Conservation (phyloP, 2,888 invertebrate genomes). For the Lochmaea crataegi region DNA sequence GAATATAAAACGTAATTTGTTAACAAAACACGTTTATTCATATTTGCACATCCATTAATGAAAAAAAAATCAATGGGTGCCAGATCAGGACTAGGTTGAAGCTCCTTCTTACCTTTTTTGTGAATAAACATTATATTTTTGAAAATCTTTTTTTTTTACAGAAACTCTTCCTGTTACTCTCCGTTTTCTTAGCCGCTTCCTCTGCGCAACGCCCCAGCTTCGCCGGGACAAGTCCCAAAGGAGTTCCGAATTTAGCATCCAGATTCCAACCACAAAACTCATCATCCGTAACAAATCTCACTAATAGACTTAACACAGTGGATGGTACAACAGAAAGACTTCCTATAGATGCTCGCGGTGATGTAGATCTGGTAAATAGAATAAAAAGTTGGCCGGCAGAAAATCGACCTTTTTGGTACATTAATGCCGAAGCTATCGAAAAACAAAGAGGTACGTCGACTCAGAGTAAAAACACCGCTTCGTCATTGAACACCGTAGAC, state of each 20-base stretch:
- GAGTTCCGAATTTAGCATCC: slow-evolving; percentile 69
- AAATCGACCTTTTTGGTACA: slow-evolving; percentile 78
- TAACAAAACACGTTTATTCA: too few relatives aligned
- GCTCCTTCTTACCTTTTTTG: too few relatives aligned
- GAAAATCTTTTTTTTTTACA: slow-evolving; percentile 16
- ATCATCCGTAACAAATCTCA: background rate
- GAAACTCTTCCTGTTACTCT: slow-evolving; percentile 23
- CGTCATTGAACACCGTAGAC: background rate
- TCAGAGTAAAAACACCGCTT: background rate
- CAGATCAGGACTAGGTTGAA: too few relatives aligned
- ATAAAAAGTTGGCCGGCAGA: slow-evolving; percentile 75
- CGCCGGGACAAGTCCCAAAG: slow-evolving; percentile 70
- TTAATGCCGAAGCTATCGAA: slow-evolving; percentile 77
- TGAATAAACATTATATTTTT: too few relatives aligned
- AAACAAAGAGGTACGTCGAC: slow-evolving; percentile 40
- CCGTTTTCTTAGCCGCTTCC: slow-evolving; percentile 25
- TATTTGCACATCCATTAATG: too few relatives aligned
- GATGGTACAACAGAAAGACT: slow-evolving; percentile 65
- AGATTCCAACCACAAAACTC: background rate
- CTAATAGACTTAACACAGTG: slow-evolving; percentile 69
- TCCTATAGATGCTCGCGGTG: slow-evolving; percentile 76
- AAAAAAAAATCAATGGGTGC: too few relatives aligned
- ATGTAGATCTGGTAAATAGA: slow-evolving; percentile 71
- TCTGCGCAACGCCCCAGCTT: slow-evolving; percentile 67
- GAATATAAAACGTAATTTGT: too few relatives aligned